Conservation (phyloP, 2,113 vertebrate genomes). For the Amphilophus citrinellus region DNA sequence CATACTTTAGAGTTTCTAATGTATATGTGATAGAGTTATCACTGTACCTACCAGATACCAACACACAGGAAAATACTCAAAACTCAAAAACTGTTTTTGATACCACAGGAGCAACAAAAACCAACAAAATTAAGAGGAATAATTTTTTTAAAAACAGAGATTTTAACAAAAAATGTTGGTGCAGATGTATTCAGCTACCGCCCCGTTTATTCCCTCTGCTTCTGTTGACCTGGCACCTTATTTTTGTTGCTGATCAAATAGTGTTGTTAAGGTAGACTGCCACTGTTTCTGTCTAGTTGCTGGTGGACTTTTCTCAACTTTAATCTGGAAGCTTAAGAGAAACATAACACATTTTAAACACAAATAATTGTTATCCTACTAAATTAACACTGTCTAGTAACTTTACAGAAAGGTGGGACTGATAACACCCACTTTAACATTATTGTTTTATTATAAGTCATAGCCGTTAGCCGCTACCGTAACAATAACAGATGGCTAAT, state of each 20-base stretch:
- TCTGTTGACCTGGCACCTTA: not conserved
- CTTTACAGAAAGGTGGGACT: not conserved
- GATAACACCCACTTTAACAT: not conserved
- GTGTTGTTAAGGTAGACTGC: not conserved
- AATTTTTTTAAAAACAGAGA: too few species aligned
- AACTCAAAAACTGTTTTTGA: not conserved
- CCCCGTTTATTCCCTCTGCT: not conserved
- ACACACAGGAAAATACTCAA: not conserved
- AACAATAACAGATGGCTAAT: not conserved
- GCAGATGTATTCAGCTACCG: not conserved
- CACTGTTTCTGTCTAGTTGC: too few species aligned
- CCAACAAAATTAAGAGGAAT: too few species aligned
- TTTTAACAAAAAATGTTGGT: not conserved
- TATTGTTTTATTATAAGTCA: not conserved
- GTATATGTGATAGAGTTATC: too few species aligned
- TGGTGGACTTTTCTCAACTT: not conserved
- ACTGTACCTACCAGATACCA: not conserved
- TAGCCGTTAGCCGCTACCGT: not conserved
- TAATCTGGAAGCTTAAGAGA: not conserved
- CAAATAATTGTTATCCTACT: not conserved
- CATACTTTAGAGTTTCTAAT: too few species aligned
- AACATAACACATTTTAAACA: not conserved
- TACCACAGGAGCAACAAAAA: not conserved
- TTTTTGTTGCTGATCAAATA: not conserved
- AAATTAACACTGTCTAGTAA: not conserved